Base-by-base conservation (phyloP, 2,888 invertebrate species). In the Incurvaria masculella region DNA sequence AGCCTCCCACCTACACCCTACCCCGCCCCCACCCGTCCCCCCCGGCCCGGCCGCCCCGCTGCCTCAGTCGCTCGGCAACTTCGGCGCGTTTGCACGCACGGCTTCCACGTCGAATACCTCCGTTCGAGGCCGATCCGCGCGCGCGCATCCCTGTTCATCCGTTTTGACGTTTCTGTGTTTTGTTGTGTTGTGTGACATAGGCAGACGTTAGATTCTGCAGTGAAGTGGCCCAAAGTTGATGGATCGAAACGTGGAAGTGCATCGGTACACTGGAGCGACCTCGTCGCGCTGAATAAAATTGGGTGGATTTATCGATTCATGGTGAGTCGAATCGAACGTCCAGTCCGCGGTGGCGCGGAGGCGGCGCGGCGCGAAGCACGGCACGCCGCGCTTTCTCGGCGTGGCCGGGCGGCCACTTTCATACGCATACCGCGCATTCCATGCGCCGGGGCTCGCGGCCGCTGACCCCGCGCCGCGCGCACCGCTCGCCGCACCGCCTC, bases 1-100 rank as follows among this genome's bases (percentile, higher is more conserved):
- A 84, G 81, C 83, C 81, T 69, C 68, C 81, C 79, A 81, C 81
- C 80, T 81, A 81, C 76, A 81, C 82, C 81, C 81, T 71, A 66
- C 72, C 72, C 64, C 71, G 69, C 53, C 53, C 50, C 50, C 50
- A 64, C 45, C 53, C 55, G 46, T 56, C 59, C 60, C 57, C 62
- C 57, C 52, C 58, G 46, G 48, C 46, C 46, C 46, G 42, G 27
- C 27, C 8, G 21, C 38, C 21, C 21, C 43, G 45, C n/a, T 33
- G 33, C 39, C 38, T 17, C 72, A 73, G 72, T 74, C 68, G 70
- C 59, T 63, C 63, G 14, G 23, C 27, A 20, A 47, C 42, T 18
- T 21, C 61, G 63, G 67, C 63, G 72, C 74, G 69, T 65, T 65
- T 68, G 61, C 55, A 56, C 61, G 33, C 23, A 21, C 39, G 8